Evolutionary conservation across 2,113 vertebrate species (phyloP), one percentile per base, ranked within the genome.

Genomic region (Motacilla alba): DNA sequence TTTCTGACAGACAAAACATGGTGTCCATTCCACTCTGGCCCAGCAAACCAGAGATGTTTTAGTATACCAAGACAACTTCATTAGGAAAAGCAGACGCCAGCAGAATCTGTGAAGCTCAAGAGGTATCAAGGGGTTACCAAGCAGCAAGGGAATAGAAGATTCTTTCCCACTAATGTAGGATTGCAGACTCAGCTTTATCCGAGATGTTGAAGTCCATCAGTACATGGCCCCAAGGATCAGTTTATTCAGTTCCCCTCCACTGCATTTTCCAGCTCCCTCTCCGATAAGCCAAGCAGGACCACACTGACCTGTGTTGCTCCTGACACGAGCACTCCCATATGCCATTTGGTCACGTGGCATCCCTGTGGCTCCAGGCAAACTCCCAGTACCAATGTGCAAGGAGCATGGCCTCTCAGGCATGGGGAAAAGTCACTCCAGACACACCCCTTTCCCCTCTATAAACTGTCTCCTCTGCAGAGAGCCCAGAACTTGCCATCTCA

Each of bases 1-100:
- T 83, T 94, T 94, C 30, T 80, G 68, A 90, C 41, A 72, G 72
- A 53, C 28, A 68, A 92, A 93, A 72, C 58, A 68, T 31, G 12
- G 28, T 1, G 37, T 58, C 41, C 77, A 50, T 31, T 87, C 53
- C 58, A 62, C 59, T 85, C 60, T 69, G 41, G 30, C 37, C 44
- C 44, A 80, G 43, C 3, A 0, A 91, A 78, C 24, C 28, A 56
- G 81, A 91, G 59, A 39, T 11, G 3, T 37, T 93, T 53, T 24
- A 83, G 73, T 37, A 83, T 86, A 83, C 26, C 56, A 78, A 59
- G 56, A 64, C 27, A 81, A 77, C 46, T 68, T 72, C 74, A 31
- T 14, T 77, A 80, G 70, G 11, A 59, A 83, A 74, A 83, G 33
- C 4, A 1, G 73, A 76, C 30, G 53, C 26, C 66, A 94, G 53